Conservation (phyloP, 2,113 vertebrate genomes). For the Atlantisia rogersi region DNA sequence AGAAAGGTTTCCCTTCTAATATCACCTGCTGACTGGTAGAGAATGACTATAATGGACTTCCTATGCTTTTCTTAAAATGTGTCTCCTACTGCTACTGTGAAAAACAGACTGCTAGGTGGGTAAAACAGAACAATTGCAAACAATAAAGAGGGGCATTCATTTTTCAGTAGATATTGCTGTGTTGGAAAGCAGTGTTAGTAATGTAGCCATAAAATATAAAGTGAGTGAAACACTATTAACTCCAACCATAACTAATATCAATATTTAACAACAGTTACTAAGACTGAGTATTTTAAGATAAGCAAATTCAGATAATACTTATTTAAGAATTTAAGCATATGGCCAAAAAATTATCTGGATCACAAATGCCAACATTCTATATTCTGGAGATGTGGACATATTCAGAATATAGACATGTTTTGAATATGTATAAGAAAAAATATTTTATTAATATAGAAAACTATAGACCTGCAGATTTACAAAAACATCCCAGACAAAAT, state of each 20-base stretch:
- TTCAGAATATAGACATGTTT: background rate
- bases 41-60: background rate
- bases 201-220: background rate
- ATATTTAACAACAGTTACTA: background rate
- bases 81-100: background rate
- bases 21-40: background rate
- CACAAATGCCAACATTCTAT: background rate
- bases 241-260: background rate
- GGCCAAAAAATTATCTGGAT: background rate
- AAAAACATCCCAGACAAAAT: background rate
- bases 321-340: background rate
- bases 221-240: background rate
- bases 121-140: background rate
- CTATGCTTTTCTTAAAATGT: background rate
- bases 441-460: background rate
- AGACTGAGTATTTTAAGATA: background rate
- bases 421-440: background rate
- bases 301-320: background rate
- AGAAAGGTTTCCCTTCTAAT: background rate
- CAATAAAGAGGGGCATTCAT: background rate
- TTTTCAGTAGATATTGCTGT: background rate
- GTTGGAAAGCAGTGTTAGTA: background rate
- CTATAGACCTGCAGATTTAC: background rate
- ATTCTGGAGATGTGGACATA: background rate
- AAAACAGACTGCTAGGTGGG: background rate